Percentiles rank a stretch among this genome's conserved stretches.
These are phyloP conservation scores for Diachasma alloeum DNA, from an alignment of 1,140 invertebrate species.

Conservation along the genomic window DNA sequence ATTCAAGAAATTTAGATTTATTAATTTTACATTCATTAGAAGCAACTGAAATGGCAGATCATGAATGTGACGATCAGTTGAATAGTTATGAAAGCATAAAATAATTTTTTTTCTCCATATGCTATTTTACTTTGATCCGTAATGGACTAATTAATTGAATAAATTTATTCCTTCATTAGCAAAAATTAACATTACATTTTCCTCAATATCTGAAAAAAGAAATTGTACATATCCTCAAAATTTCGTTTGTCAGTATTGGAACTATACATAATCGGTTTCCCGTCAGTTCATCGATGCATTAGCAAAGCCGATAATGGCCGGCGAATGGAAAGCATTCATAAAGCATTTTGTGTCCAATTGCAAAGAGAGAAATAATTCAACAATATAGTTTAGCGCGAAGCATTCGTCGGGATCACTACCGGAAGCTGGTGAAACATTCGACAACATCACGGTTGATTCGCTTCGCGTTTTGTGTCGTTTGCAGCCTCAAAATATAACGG, in stretches of 20 bases:
- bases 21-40: no score
- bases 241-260: background rate
- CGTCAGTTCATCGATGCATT: background rate
- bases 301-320: background rate
- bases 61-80: no score
- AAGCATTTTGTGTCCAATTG: background rate
- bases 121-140: no score
- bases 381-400: background rate
- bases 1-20: background rate
- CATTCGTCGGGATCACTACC: background rate
- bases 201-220: background rate
- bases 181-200: background rate
- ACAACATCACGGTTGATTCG: background rate
- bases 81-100: no score
- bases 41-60: no score
- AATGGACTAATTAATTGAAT: background rate
- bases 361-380: background rate
- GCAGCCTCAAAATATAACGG: background rate
- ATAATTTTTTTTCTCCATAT: no score
- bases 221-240: background rate
- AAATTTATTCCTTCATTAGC: background rate
- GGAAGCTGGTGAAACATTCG: background rate
- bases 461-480: background rate
- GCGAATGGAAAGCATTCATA: background rate
- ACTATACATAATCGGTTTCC: background rate